Evolutionary conservation across 2,113 vertebrate genomes (phyloP), one percentile per base, ranked within the genome.

Genomic region (Motacilla alba): DNA sequence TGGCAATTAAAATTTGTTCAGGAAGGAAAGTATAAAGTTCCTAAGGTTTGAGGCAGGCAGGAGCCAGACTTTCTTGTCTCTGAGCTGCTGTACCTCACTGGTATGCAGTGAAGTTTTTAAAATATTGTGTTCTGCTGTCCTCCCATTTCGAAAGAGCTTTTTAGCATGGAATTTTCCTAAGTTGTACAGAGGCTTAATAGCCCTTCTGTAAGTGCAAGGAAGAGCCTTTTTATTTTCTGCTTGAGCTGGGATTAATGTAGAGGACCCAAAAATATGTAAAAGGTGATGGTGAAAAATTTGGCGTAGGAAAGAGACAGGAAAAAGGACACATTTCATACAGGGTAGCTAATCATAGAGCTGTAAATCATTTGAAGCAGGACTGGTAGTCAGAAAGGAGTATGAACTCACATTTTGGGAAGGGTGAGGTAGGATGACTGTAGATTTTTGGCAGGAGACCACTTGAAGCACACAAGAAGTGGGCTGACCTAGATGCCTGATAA

Each of bases 401-500:
- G 95, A 95, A 93, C 86, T 94, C 94, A 77, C 60, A 59, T 86
- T 86, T 89, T 92, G 88, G 83, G 89, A 96, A 96, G 95, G 94
- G 92, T 83, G 95, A 96, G 88, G 85, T 94, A 37, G 19, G 49
- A 89, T 89, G 87, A 89, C 78, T 87, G n/a, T 22, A 74, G 75
- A 62, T 66, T 93, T 90, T 93, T 97, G 95, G 95, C 94, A 95
- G 68, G 75, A 92, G 72, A 46, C 83, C 0, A 0, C 79, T 80
- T 68, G 85, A 88, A 92, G 90, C 53, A 83, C 69, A 93, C 88
- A 92, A 93, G 50, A 94, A 96, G 79, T 94, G 68, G 85, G 75
- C 90, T 96, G 95, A 93, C 76, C 76, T 74, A 90, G 94, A 94
- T 96, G 94, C 69, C 89, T 89, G 95, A 96, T 97, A 95, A 94